Base-by-base conservation (phyloP, 2,888 invertebrate species). In the Platycheirus rosarum region DNA sequence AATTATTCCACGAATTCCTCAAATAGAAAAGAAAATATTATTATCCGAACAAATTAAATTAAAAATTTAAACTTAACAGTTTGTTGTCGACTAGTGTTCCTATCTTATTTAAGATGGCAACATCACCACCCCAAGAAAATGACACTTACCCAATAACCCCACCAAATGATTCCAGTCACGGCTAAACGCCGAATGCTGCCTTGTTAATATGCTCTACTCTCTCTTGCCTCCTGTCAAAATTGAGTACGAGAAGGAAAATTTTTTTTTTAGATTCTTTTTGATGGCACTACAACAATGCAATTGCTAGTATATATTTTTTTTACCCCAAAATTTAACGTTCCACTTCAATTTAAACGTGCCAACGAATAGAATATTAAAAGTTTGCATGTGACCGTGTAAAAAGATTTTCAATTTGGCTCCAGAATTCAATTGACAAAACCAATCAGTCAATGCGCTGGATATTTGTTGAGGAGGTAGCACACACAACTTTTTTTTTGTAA, bases 211-310 rank as follows among this genome's bases (percentile, higher is more conserved):
- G 65, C 75, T 70, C 75, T 66, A 70, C 70, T 70, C 80, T 73
- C 74, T 75, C 75, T 80, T 46, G 70, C 75, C 80, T 80, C 70
- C 80, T 80, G 80, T 80, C 80, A 80, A 80, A 80, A 69, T 75
- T 66, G 70, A 70, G 75, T 80, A 75, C 80, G 80, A 80, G 75
- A 80, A 80, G 66, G 70, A 80, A 80, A 75, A 66, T 63, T 29
- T 35, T 65, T 74, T 78, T 78, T 80, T 80, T 75, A 76, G 70
- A 75, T 75, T 76, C 70, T 80, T 75, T 80, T 62, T 80, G 75
- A 80, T 53, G 80, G 80, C 80, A 80, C 75, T 80, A 80, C 80
- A 80, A 75, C 80, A 75, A 80, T 80, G 80, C 80, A 80, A 80
- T 80, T 80, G 80, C 60, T 65, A 75, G 80, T 80, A 75, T 70